phyloP scores from a whole-genome alignment of 1,140 invertebrate genomes.

The Megalonaias nervosa region DNA sequence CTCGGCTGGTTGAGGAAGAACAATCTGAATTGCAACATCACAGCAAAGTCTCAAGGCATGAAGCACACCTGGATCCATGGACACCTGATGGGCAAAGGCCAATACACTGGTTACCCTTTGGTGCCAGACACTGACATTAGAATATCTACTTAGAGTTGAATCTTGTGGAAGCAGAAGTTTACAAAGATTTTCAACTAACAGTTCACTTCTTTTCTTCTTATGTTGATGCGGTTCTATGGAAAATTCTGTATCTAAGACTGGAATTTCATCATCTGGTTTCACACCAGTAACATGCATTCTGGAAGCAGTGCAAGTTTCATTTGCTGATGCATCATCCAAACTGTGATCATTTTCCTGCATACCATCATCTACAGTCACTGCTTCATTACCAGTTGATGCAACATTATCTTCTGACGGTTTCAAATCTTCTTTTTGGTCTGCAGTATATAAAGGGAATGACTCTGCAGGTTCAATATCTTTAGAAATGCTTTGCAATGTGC shows the following conservation, averaged over 20 bases:
- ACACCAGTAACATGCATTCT: background rate
- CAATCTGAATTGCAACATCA: background rate
- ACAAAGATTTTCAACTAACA: constrained; percentile 1
- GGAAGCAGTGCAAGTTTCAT: background rate
- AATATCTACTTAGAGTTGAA: background rate
- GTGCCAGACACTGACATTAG: background rate
- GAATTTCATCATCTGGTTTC: background rate
- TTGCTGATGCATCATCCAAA: background rate
- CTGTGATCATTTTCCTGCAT: background rate
- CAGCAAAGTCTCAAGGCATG: constrained; percentile 15
- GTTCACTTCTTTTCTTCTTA: background rate
- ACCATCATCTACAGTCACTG: background rate
- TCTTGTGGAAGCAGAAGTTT: background rate
- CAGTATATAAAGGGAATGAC: no score
- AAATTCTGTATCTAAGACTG: background rate
- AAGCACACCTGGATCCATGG: background rate
- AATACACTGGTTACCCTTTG: background rate
- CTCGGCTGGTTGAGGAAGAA: background rate
- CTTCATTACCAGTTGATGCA: background rate
- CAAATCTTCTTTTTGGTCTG: no score
- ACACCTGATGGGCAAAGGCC: constrained; percentile 3
- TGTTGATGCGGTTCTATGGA: background rate
- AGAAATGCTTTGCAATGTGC: background rate
- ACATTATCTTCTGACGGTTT: no score
- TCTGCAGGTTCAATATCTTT: no score